Conservation (phyloP, 2,888 invertebrate genomes). For the Pemphredon lugubris region DNA sequence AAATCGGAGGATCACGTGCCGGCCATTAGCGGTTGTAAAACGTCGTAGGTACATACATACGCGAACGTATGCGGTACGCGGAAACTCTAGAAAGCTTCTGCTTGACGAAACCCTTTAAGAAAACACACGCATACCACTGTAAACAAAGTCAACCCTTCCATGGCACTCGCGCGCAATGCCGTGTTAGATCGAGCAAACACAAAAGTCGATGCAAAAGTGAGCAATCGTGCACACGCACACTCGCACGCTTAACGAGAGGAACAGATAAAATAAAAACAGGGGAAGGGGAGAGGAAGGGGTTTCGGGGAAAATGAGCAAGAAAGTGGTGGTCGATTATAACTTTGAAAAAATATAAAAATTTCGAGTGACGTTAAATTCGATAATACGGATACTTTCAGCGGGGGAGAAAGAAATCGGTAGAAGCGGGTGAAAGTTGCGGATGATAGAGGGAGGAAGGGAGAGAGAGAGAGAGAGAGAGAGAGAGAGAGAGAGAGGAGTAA, state of each 20-base stretch:
- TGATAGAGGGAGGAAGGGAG: too few relatives aligned
- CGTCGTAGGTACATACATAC: too few relatives aligned
- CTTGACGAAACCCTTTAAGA: slow-evolving; percentile 16
- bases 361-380: too few relatives aligned
- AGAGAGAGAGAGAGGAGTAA: too few relatives aligned
- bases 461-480: too few relatives aligned
- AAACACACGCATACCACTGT: slow-evolving; percentile 39
- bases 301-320: too few relatives aligned
- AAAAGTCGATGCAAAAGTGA: slow-evolving; percentile 67
- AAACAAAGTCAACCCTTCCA: slow-evolving; percentile 37
- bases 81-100: slow-evolving; percentile 29
- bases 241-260: slow-evolving; percentile 25
- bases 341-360: too few relatives aligned
- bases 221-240: slow-evolving; percentile 62
- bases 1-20: slow-evolving; percentile 17
- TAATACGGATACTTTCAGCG: too few relatives aligned
- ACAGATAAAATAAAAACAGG: neutral
- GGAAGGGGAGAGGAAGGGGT: neutral
- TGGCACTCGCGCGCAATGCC: slow-evolving; percentile 38
- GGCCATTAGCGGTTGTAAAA: slow-evolving; percentile 13
- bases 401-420: too few relatives aligned
- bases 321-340: too few relatives aligned
- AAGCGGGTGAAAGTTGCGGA: too few relatives aligned
- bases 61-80: too few relatives aligned
- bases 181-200: slow-evolving; percentile 67